Evolutionary conservation across 2,797 vertebrate genomes (phyloP).

Genomic region (Melanotaenia nigrans): DNA sequence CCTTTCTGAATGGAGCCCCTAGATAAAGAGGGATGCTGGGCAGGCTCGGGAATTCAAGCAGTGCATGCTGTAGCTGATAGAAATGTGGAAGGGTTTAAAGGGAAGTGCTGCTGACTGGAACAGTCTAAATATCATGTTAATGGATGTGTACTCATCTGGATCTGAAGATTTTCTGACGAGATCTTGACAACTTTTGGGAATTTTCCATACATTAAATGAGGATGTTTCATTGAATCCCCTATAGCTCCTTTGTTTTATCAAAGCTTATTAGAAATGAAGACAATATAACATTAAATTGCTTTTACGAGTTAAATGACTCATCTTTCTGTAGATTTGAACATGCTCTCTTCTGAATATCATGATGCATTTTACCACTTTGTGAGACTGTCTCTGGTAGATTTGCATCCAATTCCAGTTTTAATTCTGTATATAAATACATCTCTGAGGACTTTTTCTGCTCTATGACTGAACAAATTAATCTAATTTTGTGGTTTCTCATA

Average conservation of each 20-base stretch:
- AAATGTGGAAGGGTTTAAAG: slow-evolving; percentile 42
- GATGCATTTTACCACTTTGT: not conserved
- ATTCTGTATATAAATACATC: slow-evolving; percentile 2
- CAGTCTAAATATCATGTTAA: not conserved
- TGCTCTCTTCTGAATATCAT: not conserved
- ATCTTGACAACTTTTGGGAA: not conserved
- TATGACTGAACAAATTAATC: slow-evolving; percentile 3
- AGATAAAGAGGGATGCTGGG: slow-evolving; percentile 50
- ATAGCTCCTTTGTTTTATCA: not conserved
- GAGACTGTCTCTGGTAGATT: not conserved
- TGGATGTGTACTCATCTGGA: not conserved
- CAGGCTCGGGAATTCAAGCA: slow-evolving; percentile 30
- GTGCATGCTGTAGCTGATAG: slow-evolving; percentile 29
- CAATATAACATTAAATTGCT: too few relatives aligned
- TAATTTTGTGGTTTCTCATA: not conserved
- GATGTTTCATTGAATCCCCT: not conserved
- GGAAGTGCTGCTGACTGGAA: slow-evolving; percentile 23
- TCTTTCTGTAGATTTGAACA: too few relatives aligned
- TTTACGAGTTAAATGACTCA: too few relatives aligned
- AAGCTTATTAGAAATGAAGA: not conserved
- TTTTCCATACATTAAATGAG: not conserved
- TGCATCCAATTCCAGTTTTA: not conserved
- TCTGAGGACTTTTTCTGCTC: not conserved
- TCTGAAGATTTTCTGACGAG: slow-evolving; percentile 5
- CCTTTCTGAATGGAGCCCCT: slow-evolving; percentile 42